Percentiles rank a stretch among this genome's conserved stretches.
Evolutionary conservation across 2,797 vertebrate species (phyloP).

Genomic region (Euphonia xanthogaster): DNA sequence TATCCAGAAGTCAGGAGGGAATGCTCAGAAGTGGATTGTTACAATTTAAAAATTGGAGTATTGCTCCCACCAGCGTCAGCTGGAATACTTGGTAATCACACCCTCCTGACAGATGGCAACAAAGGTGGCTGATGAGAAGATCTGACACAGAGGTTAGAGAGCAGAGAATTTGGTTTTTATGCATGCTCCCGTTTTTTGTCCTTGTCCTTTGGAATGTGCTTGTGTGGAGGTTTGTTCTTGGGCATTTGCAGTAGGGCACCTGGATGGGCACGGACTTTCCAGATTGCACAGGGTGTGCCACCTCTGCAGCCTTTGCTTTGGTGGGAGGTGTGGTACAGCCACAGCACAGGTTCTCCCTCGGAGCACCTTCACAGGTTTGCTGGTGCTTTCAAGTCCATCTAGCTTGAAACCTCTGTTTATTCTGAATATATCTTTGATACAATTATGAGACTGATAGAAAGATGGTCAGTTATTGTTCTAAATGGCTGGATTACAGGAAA

Average conservation of each 20-base stretch:
- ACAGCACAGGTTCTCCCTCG: not conserved
- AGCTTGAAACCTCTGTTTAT: not conserved
- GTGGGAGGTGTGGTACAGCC: not conserved
- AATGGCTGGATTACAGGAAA: not conserved
- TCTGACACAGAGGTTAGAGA: not conserved
- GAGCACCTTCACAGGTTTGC: not conserved
- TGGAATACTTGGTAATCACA: not conserved
- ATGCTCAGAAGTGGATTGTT: not conserved
- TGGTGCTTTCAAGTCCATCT: not conserved
- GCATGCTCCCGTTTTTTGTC: not conserved
- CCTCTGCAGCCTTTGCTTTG: fast-evolving
- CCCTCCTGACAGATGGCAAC: not conserved
- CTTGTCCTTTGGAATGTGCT: not conserved
- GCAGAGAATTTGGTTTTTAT: not conserved
- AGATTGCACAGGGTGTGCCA: not conserved
- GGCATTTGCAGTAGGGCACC: not conserved
- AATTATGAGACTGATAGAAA: not conserved
- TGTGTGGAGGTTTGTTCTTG: not conserved
- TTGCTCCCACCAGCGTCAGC: not conserved
- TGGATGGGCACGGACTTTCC: not conserved
- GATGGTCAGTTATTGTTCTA: not conserved
- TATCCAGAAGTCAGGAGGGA: not conserved
- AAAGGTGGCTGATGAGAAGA: not conserved
- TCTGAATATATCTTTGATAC: not conserved
- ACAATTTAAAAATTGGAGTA: not conserved